phyloP scores from a whole-genome alignment of 2,888 invertebrate species.

The Lymantria monacha region DNA sequence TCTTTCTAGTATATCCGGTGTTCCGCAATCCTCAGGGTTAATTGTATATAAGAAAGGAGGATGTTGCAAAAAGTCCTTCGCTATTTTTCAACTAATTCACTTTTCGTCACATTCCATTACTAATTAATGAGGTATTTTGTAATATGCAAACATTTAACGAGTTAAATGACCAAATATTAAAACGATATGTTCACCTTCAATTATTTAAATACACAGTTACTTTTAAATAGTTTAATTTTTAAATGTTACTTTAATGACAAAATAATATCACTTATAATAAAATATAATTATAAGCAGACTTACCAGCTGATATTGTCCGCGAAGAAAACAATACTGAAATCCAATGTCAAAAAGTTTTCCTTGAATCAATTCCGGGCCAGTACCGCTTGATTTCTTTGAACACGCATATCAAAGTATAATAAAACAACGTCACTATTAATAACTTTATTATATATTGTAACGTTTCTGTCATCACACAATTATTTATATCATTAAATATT shows the following conservation, averaged over 20 bases:
- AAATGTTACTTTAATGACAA: neutral
- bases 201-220: neutral
- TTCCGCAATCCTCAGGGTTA: neutral
- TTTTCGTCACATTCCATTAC: neutral
- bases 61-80: neutral
- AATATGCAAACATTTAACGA: neutral
- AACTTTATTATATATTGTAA: constrained; percentile 59
- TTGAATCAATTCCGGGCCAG: constrained; percentile 49
- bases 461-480: constrained; percentile 67
- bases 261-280: neutral
- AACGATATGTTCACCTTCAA: neutral
- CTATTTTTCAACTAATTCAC: neutral
- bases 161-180: neutral
- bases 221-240: neutral
- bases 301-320: constrained; percentile 26
- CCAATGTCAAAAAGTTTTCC: constrained; percentile 33
- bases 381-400: constrained; percentile 63
- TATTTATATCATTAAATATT: constrained; percentile 15
- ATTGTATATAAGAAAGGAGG: neutral
- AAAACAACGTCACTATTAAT: constrained; percentile 60
- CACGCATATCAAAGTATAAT: constrained; percentile 62
- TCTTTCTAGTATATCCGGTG: neutral
- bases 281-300: constrained; percentile 26
- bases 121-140: neutral
- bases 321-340: constrained; percentile 28